Conservation (phyloP, 2,888 invertebrate genomes). For the Polydrusus pterygomalis region DNA sequence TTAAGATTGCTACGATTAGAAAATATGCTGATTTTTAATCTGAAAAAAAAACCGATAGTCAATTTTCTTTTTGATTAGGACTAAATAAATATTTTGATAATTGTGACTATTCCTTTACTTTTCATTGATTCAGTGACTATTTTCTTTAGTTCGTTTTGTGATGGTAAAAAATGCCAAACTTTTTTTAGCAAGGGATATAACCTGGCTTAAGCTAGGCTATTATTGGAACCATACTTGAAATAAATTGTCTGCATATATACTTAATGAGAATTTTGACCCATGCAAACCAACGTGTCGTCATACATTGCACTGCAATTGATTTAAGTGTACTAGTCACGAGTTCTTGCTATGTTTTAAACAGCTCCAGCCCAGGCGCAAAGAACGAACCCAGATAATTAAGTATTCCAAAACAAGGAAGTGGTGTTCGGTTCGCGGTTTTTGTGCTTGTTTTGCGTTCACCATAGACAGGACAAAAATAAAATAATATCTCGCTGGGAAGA, state of each 20-base stretch:
- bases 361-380: conserved; percentile 41
- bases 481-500: conserved; percentile 13
- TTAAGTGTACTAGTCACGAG: conserved; percentile 40
- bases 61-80: no score
- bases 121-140: no score
- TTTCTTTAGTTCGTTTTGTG: no score
- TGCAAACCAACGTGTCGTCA: not conserved
- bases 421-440: conserved; percentile 32
- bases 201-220: no score
- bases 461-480: conserved; percentile 40
- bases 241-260: no score
- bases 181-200: no score
- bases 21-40: not conserved
- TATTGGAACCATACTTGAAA: no score
- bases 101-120: no score
- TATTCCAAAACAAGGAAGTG: conserved; percentile 47
- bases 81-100: no score
- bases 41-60: not conserved
- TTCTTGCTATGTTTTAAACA: conserved; percentile 30
- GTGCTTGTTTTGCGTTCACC: conserved; percentile 33
- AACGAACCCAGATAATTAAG: conserved; percentile 42
- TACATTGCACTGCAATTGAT: conserved; percentile 22
- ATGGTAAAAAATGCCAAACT: no score
- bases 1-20: not conserved
- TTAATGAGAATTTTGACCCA: conserved; percentile 20